These are phyloP conservation scores for Cromileptes altivelis DNA, from an alignment of 2,113 vertebrate species.

Conservation along the genomic window DNA sequence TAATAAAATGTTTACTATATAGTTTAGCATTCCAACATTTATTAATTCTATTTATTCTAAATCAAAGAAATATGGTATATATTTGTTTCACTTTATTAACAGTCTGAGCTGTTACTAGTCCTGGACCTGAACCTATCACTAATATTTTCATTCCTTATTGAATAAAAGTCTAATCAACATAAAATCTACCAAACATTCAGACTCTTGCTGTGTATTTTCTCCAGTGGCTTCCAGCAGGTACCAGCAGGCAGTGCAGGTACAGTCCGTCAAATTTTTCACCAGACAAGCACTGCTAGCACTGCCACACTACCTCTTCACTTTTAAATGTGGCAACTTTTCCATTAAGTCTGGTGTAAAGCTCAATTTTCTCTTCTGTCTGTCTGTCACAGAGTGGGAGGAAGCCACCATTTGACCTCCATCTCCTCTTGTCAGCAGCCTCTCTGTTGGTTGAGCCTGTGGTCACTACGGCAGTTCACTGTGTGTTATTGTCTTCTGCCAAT, in stretches of 20 bases:
- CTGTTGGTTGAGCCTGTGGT: constrained; percentile 5
- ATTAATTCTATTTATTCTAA: too few species aligned
- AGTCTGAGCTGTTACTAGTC: too few species aligned
- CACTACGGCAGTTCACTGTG: neutral
- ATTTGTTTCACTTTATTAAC: too few species aligned
- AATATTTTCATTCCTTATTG: too few species aligned
- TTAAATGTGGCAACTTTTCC: constrained; percentile 19
- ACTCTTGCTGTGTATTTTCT: neutral
- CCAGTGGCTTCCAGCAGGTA: neutral
- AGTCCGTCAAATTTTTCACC: neutral
- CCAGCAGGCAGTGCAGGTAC: neutral
- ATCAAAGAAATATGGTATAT: too few species aligned
- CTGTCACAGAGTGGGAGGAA: constrained; percentile 3
- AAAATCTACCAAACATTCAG: neutral
- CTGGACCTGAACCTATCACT: too few species aligned
- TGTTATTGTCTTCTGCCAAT: neutral
- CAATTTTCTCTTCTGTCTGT: neutral
- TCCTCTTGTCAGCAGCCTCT: neutral
- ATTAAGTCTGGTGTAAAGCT: constrained; percentile 9
- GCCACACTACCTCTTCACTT: neutral
- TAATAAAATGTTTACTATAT: too few species aligned
- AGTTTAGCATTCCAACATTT: too few species aligned
- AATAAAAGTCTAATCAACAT: neutral
- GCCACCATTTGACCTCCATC: neutral
- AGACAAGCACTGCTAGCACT: neutral